Evolutionary conservation across 1,140 invertebrate species (phyloP).

Genomic region (Lordiphosa clarofinis): DNA sequence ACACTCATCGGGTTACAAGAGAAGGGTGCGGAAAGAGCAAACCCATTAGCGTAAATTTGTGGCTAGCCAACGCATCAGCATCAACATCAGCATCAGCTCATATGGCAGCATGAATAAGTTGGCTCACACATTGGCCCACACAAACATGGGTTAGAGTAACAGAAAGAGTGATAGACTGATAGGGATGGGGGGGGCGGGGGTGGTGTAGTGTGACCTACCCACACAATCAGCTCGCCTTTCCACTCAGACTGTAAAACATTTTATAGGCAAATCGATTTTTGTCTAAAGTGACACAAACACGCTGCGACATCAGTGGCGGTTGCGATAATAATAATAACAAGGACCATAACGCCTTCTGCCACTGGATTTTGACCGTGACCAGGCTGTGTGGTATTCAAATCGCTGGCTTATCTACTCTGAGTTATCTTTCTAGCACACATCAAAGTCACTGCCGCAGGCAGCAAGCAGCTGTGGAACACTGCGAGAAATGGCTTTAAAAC

Average conservation of each 20-base stretch:
- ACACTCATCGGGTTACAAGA: no score
- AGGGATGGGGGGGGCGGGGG: background rate
- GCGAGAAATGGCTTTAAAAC: conserved; percentile 26
- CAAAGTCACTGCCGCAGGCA: conserved; percentile 29
- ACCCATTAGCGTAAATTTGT: conserved; percentile 55
- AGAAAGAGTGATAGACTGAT: conserved; percentile 11
- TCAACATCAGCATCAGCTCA: conserved; percentile 14
- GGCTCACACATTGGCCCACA: conserved; percentile 61
- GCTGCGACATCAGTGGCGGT: conserved; percentile 19
- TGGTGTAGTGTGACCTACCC: conserved; percentile 26
- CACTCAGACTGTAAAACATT: conserved; percentile 65
- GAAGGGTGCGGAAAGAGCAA: conserved; percentile 1
- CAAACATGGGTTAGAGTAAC: conserved; percentile 14
- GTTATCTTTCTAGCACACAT: conserved; percentile 40
- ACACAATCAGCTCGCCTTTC: conserved; percentile 32
- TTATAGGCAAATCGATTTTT: conserved; percentile 78
- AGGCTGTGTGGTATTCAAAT: conserved; percentile 12
- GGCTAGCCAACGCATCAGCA: conserved; percentile 42
- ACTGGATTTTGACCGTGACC: conserved; percentile 37
- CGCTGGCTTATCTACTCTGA: conserved; percentile 9
- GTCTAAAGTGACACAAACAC: conserved; percentile 77
- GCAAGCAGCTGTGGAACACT: background rate
- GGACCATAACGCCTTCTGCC: conserved; percentile 35
- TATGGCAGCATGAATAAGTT: conserved; percentile 29
- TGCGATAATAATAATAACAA: conserved; percentile 49